These are phyloP conservation scores for Anoncus sp. DNA, from an alignment of 2,888 invertebrate species.

Conservation along the genomic window DNA sequence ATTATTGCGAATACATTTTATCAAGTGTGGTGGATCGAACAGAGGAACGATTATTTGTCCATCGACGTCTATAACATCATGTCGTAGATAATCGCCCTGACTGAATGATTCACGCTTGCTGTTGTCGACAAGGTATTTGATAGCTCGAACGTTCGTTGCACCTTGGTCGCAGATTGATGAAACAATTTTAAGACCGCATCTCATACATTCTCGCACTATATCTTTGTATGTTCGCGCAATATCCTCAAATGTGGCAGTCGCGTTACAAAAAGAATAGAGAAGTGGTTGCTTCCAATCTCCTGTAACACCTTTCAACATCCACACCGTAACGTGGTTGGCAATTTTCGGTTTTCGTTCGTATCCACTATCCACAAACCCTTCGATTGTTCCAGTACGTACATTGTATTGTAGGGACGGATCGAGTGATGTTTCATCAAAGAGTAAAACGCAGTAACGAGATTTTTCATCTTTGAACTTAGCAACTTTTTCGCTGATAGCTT, in stretches of 20 bases:
- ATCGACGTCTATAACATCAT: too few species aligned
- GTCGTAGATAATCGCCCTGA: too few species aligned
- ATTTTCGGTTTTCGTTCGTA: constrained; percentile 8
- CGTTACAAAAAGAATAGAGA: not conserved
- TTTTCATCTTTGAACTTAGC: not conserved
- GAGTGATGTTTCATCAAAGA: constrained; percentile 4
- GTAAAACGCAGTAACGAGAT: not conserved
- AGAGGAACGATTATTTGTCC: constrained; percentile 3
- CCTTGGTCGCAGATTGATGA: not conserved
- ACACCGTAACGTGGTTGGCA: constrained; percentile 27
- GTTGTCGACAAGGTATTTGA: too few species aligned
- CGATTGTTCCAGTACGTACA: not conserved
- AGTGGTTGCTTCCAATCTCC: constrained; percentile 31
- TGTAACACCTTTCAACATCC: constrained; percentile 27
- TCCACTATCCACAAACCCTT: constrained; percentile 24
- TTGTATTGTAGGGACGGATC: not conserved
- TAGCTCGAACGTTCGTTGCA: too few species aligned
- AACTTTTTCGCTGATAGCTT: too few species aligned
- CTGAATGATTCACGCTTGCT: too few species aligned
- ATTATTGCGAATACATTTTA: constrained; percentile 29
- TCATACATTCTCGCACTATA: not conserved
- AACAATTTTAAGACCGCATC: not conserved
- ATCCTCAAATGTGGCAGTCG: constrained; percentile 15
- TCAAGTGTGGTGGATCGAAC: constrained; percentile 11
- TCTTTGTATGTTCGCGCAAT: constrained; percentile 13